These are phyloP conservation scores for Tipula helvola DNA, from an alignment of 2,888 invertebrate genomes.

Conservation along the genomic window DNA sequence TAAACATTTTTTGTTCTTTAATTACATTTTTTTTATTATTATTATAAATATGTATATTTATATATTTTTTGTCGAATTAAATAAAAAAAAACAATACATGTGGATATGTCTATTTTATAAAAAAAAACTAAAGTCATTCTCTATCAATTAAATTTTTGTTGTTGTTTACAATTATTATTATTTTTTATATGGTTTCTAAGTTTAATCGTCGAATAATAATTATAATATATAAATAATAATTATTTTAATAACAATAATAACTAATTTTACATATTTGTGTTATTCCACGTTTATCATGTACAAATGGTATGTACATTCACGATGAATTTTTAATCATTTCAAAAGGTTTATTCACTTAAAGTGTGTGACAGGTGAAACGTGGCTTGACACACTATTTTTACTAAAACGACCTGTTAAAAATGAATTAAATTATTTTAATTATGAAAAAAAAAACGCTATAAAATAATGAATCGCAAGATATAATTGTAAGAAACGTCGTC, in stretches of 20 bases:
- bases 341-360: neutral
- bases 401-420: neutral
- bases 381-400: neutral
- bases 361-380: neutral
- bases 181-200: neutral
- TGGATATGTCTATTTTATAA: neutral
- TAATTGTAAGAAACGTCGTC: neutral
- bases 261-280: neutral
- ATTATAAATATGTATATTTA: neutral
- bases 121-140: neutral
- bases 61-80: neutral
- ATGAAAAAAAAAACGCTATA: neutral
- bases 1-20: neutral
- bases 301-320: neutral
- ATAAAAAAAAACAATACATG: neutral
- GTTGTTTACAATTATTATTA: neutral
- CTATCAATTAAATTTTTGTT: neutral
- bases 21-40: neutral
- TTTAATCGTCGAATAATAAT: neutral
- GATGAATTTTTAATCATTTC: neutral
- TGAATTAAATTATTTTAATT: neutral
- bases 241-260: neutral
- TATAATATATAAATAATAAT: neutral
- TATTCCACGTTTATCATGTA: neutral
- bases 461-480: neutral